Evolutionary conservation across 2,797 vertebrate genomes (phyloP).

Genomic region (Hydrocynus forskahlii): DNA sequence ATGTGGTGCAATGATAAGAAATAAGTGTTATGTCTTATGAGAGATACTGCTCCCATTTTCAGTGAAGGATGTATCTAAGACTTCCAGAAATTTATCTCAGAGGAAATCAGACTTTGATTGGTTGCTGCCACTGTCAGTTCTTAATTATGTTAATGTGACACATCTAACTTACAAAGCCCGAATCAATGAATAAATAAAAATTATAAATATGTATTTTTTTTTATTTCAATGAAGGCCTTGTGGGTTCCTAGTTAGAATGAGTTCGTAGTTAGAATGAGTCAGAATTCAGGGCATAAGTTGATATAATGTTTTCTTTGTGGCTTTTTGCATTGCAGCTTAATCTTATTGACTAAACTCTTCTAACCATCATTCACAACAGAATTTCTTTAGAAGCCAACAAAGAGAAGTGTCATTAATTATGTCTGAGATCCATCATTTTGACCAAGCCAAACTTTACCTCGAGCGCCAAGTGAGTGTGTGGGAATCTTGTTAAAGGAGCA

Average conservation of each 20-base stretch:
- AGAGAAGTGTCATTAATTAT: conserved; percentile 5
- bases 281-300: neutral
- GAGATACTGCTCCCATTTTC: neutral
- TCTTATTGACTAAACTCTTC: neutral
- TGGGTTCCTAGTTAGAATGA: too few relatives aligned
- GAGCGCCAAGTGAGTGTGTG: conserved; percentile 29
- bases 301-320: neutral
- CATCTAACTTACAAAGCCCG: neutral
- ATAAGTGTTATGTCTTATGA: neutral
- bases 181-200: too few relatives aligned
- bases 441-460: conserved; percentile 48
- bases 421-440: conserved; percentile 6
- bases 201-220: too few relatives aligned
- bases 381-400: conserved; percentile 5
- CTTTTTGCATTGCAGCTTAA: neutral
- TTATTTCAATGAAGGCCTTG: too few relatives aligned
- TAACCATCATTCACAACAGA: neutral
- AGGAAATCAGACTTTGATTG: neutral
- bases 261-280: neutral
- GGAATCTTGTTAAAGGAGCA: conserved; percentile 37
- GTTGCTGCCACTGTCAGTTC: neutral
- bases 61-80: neutral
- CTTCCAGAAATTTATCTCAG: neutral
- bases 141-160: neutral
- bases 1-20: neutral